Conservation (phyloP, 2,888 invertebrate genomes). For the Anthophora plumipes region DNA sequence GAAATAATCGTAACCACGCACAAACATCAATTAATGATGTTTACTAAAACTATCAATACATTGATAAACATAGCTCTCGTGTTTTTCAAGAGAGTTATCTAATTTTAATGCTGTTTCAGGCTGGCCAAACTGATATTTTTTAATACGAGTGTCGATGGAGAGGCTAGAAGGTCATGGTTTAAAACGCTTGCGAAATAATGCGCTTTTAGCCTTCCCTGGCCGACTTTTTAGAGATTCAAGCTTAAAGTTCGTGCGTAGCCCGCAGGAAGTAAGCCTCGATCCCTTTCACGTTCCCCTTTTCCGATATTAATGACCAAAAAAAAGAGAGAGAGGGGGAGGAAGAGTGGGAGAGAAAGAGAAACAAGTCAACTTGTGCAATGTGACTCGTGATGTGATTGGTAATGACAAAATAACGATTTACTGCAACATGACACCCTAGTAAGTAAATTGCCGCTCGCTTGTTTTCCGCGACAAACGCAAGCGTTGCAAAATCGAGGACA, state of each 20-base stretch:
- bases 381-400: neutral
- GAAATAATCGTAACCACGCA: slow-evolving; percentile 2
- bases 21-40: neutral
- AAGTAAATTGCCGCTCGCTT: neutral
- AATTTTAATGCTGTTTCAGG: neutral
- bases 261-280: neutral
- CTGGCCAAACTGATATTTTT: neutral
- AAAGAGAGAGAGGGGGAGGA: no score
- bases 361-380: neutral
- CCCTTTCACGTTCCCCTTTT: neutral
- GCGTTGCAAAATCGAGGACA: slow-evolving; percentile 10
- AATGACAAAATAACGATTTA: neutral
- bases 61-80: neutral
- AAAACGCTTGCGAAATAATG: slow-evolving; percentile 39
- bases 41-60: neutral
- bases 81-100: neutral
- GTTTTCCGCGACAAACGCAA: neutral
- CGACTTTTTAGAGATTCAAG: slow-evolving; percentile 46
- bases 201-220: slow-evolving; percentile 24
- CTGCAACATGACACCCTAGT: neutral
- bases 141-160: neutral
- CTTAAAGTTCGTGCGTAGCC: slow-evolving; percentile 11
- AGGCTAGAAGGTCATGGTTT: slow-evolving; percentile 5
- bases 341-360: no score
- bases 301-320: neutral